Base-by-base conservation (phyloP, 2,113 vertebrate species). In the Naja naja region DNA sequence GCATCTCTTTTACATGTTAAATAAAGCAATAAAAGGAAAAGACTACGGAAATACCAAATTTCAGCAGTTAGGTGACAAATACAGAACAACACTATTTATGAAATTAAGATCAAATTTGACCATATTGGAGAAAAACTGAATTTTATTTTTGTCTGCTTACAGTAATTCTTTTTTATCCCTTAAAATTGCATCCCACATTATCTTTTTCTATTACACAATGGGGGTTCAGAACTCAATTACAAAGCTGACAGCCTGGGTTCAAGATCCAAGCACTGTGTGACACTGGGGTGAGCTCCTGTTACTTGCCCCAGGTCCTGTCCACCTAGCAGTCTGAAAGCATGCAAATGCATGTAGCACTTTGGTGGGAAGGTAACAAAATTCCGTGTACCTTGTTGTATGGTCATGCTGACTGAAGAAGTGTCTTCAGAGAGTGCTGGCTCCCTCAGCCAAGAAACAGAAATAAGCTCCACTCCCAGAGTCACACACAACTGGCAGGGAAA, bases 151-250 rank as follows among this genome's bases (percentile, higher is more conserved):
- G 16, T 64, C 6, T 11, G 25, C 49, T 22, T 30, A 22, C 11
- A 54, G 20, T 53, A 34, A 23, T 45, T 20, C 34, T n/a, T 1
- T 0, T 0, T 1, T 0, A 12, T 10, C 3, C 39, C n/a, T 43
- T 91, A 43, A 91, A 53, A 30, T 25, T 64, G 60, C 45, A 23
- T 45, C 43, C 23, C 14, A 1, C 27, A 1, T 7, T 11, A 1
- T 52, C 45, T 87, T 16, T 25, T 45, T 47, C 1, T 87, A 27
- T 52, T 27, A 52, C 47, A 30, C 5, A 12, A 22, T 14, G 11
- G 25, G 23, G 1, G 3, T 30, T 64, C 11, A 64, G 11, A 11
- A 64, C 27, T 64, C 27, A 64, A 4, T 8, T 58, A 23, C 7
- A 25, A 25, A 58, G 8, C 30, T 64, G 27, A 64, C 11, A 64